These are phyloP conservation scores for Brachylomia viminalis DNA, from an alignment of 2,888 invertebrate species.

Conservation along the genomic window DNA sequence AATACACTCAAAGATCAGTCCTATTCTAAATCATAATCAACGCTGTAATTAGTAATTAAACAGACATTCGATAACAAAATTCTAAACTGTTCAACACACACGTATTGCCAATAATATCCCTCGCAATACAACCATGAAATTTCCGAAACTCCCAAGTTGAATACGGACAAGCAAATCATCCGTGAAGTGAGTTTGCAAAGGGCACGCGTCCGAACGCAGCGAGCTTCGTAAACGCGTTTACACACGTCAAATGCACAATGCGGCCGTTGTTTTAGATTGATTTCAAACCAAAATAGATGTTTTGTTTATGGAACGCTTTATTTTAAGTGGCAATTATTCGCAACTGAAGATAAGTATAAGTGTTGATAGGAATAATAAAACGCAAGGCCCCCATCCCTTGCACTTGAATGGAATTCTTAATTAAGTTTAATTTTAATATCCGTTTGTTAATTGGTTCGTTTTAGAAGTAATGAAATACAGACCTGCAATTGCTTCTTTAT, in stretches of 20 bases:
- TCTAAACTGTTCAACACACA: conserved; percentile 34
- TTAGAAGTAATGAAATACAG: conserved; percentile 55
- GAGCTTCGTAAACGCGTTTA: conserved; percentile 67
- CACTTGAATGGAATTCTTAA: conserved; percentile 55
- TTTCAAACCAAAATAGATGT: conserved; percentile 57
- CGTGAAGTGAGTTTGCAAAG: conserved; percentile 74
- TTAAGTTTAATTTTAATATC: conserved; percentile 63
- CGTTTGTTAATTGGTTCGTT: conserved; percentile 52
- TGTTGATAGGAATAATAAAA: conserved; percentile 57
- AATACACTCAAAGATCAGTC: conserved; percentile 4
- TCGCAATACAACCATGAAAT: conserved; percentile 61
- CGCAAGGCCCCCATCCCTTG: conserved; percentile 44
- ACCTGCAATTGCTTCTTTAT: conserved; percentile 38
- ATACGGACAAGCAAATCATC: conserved; percentile 72
- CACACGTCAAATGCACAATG: conserved; percentile 71
- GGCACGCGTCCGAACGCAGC: conserved; percentile 67
- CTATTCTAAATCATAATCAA: conserved; percentile 26
- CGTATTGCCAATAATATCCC: conserved; percentile 54
- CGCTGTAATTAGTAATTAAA: conserved; percentile 37
- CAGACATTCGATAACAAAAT: conserved; percentile 34
- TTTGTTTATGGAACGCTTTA: conserved; percentile 46
- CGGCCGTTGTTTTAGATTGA: conserved; percentile 58
- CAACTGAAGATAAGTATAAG: conserved; percentile 58
- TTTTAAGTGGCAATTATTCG: conserved; percentile 61
- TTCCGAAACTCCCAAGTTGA: conserved; percentile 65